Evolutionary conservation across 2,888 invertebrate species (phyloP).

Genomic region (Serripes groenlandicus): DNA sequence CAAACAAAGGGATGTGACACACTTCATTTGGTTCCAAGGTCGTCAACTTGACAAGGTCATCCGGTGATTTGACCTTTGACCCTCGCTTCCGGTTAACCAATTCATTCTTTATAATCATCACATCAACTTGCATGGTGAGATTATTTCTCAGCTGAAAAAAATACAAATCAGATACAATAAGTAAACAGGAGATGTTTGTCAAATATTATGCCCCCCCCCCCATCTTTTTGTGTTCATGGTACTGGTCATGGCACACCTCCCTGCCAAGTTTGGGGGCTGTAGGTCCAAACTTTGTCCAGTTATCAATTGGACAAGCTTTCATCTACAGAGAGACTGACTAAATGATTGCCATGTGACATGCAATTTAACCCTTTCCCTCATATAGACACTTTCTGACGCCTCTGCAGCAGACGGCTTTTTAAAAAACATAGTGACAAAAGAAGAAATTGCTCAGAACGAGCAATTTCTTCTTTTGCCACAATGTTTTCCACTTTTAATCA

Average conservation of each 20-base stretch:
- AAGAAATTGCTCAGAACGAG: background rate
- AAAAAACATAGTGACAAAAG: background rate
- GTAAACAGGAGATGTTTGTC: background rate
- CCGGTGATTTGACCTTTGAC: slow-evolving; percentile 85
- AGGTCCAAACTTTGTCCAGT: background rate
- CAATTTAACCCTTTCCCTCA: background rate
- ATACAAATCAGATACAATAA: background rate
- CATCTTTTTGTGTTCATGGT: background rate
- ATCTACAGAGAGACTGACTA: background rate
- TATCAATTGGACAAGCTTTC: background rate
- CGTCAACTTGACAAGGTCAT: slow-evolving; percentile 91
- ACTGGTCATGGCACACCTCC: background rate
- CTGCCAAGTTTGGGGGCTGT: background rate
- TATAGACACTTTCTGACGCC: too few relatives aligned
- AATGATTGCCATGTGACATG: background rate
- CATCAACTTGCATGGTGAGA: slow-evolving; percentile 91
- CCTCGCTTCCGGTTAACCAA: slow-evolving; percentile 87
- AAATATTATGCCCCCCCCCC: too few relatives aligned
- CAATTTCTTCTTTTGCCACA: background rate
- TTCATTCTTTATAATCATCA: slow-evolving; percentile 92
- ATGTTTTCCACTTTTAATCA: too few relatives aligned
- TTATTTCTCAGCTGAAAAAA: slow-evolving; percentile 88
- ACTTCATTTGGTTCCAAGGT: slow-evolving; percentile 92
- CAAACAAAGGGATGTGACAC: slow-evolving; percentile 92
- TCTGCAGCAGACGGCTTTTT: too few relatives aligned